A percentile compares a stretch with the other conserved stretches of the same genome.
Conservation (phyloP, 1,140 invertebrate genomes). For the Drosophila jambulina region DNA sequence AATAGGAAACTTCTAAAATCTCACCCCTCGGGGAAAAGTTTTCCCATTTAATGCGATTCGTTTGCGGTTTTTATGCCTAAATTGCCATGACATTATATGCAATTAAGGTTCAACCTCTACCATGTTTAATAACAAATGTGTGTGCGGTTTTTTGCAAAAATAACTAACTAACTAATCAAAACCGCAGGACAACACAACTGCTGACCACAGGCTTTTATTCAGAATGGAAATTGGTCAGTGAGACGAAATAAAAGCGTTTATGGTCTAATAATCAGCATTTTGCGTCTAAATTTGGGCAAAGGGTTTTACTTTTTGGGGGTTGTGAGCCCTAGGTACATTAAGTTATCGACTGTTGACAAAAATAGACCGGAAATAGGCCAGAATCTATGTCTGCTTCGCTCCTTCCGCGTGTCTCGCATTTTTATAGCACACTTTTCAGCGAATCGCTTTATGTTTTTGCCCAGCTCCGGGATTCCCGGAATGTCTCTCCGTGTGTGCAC, state of each 20-base stretch:
- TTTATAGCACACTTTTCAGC: conserved; percentile 57
- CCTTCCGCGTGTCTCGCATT: conserved; percentile 21
- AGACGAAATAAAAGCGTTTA: conserved; percentile 51
- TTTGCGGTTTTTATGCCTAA: conserved; percentile 24
- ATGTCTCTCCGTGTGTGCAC: conserved; percentile 6
- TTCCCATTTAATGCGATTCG: conserved; percentile 37
- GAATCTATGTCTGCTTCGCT: conserved; percentile 13
- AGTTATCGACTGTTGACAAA: conserved; percentile 69
- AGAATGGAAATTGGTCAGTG: conserved; percentile 44
- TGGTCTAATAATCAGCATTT: conserved; percentile 49
- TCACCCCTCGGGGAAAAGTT: conserved; percentile 2
- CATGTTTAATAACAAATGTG: conserved; percentile 65
- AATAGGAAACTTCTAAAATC: not conserved
- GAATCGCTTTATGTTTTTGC: conserved; percentile 24
- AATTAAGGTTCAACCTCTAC: conserved; percentile 47
- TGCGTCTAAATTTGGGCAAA: conserved; percentile 55
- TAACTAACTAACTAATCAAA: conserved; percentile 51
- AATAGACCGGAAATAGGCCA: conserved; percentile 51
- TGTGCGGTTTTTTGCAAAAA: conserved; percentile 50
- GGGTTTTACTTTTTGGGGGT: conserved; percentile 18
- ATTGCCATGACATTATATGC: conserved; percentile 32
- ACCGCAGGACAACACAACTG: conserved; percentile 29
- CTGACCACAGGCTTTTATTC: conserved; percentile 46
- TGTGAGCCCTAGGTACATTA: conserved; percentile 40
- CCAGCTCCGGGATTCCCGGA: not conserved